These are phyloP conservation scores for Sitobion miscanthi DNA, from an alignment of 1,140 invertebrate species.

Conservation along the genomic window DNA sequence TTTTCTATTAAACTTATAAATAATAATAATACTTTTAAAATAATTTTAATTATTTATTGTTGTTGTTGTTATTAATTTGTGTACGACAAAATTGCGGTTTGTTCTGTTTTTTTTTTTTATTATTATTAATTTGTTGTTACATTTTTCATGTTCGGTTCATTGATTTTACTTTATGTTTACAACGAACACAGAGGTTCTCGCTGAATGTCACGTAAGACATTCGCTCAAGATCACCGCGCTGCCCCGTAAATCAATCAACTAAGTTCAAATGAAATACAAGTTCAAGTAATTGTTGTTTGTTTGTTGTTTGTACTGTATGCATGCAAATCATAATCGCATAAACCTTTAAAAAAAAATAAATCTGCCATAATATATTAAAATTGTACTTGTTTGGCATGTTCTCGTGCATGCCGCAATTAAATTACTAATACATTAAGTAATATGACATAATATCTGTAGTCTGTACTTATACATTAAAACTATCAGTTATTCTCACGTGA, in stretches of 20 bases:
- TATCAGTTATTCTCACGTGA: background rate
- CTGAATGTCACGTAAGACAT: background rate
- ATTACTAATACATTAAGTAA: background rate
- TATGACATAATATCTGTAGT: no score
- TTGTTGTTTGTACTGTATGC: background rate
- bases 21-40: background rate
- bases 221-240: background rate
- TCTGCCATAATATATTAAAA: background rate
- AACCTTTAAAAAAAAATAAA: background rate
- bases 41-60: background rate
- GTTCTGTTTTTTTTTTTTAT: background rate
- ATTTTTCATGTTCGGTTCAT: background rate
- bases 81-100: background rate
- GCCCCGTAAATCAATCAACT: background rate
- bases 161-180: constrained; percentile 7
- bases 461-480: background rate
- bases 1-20: background rate
- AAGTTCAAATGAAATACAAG: constrained; percentile 52
- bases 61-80: background rate
- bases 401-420: background rate
- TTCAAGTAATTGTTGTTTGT: constrained; percentile 47
- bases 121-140: background rate
- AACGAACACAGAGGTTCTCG: background rate
- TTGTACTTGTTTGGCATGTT: background rate
- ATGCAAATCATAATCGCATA: constrained; percentile 24